Evolutionary conservation across 53 echinoderm and acorn worm genomes (phyloP).

Genomic region (Mesocentrotus franciscanus): DNA sequence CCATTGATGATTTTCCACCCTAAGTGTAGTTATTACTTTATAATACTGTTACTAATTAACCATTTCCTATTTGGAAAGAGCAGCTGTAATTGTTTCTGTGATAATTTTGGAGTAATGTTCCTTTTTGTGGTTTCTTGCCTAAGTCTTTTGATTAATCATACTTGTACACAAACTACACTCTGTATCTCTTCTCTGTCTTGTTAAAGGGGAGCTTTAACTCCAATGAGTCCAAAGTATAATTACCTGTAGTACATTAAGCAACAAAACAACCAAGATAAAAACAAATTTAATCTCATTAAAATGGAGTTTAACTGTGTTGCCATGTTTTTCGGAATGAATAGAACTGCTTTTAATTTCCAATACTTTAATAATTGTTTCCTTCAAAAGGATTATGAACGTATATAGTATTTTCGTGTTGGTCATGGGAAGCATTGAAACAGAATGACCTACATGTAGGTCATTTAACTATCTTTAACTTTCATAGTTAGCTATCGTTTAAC

Average conservation of each 20-base stretch:
- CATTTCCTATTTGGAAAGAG: background rate
- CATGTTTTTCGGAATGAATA: background rate
- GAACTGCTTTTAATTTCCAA: background rate
- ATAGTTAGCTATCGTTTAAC: no score
- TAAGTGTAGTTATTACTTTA: background rate
- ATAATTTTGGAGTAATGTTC: background rate
- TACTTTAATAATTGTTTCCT: no score
- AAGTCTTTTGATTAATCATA: background rate
- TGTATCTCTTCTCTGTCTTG: background rate
- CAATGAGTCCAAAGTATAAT: no score
- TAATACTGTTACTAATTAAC: slow-evolving; percentile 23
- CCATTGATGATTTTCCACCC: background rate
- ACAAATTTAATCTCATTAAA: no score
- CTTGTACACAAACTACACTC: background rate
- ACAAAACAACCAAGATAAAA: no score
- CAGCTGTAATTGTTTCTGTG: background rate
- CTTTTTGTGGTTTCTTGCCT: background rate
- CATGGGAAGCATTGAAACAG: no score
- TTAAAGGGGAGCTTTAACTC: background rate
- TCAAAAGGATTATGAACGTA: no score
- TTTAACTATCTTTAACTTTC: no score
- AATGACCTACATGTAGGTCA: no score
- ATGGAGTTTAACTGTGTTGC: no score
- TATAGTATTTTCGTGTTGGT: no score
- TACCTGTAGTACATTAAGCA: no score